Evolutionary conservation across 2,113 vertebrate species (phyloP).

Genomic region (Trichomycterus rosablanca): DNA sequence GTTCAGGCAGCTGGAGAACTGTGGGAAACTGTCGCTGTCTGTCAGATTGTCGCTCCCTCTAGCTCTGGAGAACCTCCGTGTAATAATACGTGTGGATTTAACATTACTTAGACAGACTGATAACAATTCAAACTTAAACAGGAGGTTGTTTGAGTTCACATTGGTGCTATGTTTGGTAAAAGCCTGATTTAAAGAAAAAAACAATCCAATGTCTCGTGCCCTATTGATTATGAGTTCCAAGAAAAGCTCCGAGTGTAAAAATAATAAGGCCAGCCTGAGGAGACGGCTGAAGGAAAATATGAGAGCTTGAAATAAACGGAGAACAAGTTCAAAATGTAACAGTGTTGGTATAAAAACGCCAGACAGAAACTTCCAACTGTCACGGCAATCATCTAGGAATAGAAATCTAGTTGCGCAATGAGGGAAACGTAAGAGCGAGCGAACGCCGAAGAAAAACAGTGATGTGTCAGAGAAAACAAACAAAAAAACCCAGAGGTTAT

Average conservation of each 20-base stretch:
- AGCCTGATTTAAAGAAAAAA: background rate
- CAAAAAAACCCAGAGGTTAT: constrained; percentile 48
- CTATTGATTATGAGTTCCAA: constrained; percentile 21
- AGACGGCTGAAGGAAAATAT: constrained; percentile 17
- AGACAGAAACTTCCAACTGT: too few species aligned
- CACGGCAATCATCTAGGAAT: background rate
- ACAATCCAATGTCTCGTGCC: constrained; percentile 1
- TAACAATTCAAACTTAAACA: constrained; percentile 16
- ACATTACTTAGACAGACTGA: background rate
- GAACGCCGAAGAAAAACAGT: background rate
- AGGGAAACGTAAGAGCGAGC: background rate
- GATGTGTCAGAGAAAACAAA: constrained; percentile 34
- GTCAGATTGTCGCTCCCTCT: background rate
- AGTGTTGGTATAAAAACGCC: too few species aligned
- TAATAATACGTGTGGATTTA: background rate
- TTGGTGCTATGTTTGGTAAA: background rate
- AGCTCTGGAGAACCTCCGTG: background rate
- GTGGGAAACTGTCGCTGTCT: background rate
- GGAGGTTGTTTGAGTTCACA: constrained; percentile 1
- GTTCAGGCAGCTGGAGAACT: background rate
- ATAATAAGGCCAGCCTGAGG: constrained; percentile 24
- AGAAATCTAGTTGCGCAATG: background rate
- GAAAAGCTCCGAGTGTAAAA: constrained; percentile 27
- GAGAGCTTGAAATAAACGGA: constrained; percentile 5
- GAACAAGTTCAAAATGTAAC: background rate